These are phyloP conservation scores for Bathynomus jamesi DNA, from an alignment of 1,140 invertebrate species.

Conservation along the genomic window DNA sequence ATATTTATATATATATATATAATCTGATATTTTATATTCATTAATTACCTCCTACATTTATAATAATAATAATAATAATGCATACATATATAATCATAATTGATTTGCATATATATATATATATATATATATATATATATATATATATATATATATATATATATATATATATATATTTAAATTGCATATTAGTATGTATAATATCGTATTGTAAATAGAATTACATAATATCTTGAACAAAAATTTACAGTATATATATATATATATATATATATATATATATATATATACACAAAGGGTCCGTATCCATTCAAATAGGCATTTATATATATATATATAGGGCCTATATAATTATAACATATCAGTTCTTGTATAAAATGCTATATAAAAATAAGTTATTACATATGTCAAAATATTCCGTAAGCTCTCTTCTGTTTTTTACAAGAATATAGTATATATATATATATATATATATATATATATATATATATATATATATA, in stretches of 20 bases:
- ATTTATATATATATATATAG: not conserved
- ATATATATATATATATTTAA: not conserved
- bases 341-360: no score
- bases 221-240: not conserved
- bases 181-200: not conserved
- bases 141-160: constrained; percentile 3
- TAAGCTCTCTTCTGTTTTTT: no score
- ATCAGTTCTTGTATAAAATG: no score
- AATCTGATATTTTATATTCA: no score
- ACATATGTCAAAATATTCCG: no score
- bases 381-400: no score
- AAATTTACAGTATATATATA: not conserved
- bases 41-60: no score
- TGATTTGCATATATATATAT: not conserved
- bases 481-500: not conserved
- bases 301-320: not conserved
- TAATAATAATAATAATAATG: no score
- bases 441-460: no score
- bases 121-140: constrained; percentile 3
- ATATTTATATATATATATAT: no score
- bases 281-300: not conserved
- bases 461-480: not conserved
- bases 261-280: not conserved
- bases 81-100: no score
- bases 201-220: not conserved